phyloP scores from a whole-genome alignment of 2,888 invertebrate genomes.

The Drosophila incognita region DNA sequence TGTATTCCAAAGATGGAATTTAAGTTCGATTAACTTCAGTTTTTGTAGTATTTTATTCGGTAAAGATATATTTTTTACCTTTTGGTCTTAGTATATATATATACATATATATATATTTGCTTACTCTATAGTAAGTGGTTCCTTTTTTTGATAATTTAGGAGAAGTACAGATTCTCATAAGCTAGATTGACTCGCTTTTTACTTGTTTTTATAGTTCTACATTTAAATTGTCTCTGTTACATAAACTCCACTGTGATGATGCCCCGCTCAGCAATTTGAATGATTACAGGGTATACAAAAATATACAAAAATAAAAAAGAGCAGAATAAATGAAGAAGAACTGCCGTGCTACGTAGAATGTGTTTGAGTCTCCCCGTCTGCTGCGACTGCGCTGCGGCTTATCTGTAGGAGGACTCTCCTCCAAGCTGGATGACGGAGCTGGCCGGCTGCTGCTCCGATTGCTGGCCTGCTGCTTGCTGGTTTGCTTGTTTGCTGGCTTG shows the following conservation, averaged over 20 bases:
- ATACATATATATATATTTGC: too few relatives aligned
- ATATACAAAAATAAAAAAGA: constrained; percentile 7
- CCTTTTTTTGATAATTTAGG: too few relatives aligned
- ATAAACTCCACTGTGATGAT: neutral
- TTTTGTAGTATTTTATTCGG: too few relatives aligned
- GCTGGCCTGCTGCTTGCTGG: constrained; percentile 43
- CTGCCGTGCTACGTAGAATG: constrained; percentile 72
- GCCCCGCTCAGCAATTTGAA: neutral
- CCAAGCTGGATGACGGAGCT: constrained; percentile 7
- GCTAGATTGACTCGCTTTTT: neutral
- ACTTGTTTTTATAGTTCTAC: neutral
- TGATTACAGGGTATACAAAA: constrained; percentile 9
- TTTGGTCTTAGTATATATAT: too few relatives aligned
- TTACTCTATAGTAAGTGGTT: too few relatives aligned
- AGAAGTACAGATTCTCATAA: neutral
- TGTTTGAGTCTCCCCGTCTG: constrained; percentile 7
- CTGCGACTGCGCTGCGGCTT: constrained; percentile 32
- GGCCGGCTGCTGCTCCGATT: constrained; percentile 36
- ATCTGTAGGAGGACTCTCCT: constrained; percentile 32
- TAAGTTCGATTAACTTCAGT: too few relatives aligned
- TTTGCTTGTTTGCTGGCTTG: constrained; percentile 29
- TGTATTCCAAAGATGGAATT: too few relatives aligned
- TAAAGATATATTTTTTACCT: too few relatives aligned
- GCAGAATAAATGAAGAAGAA: constrained; percentile 28
- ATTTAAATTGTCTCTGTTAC: neutral